Base-by-base conservation (phyloP, 2,888 invertebrate species). In the Tenthredo distinguenda region DNA sequence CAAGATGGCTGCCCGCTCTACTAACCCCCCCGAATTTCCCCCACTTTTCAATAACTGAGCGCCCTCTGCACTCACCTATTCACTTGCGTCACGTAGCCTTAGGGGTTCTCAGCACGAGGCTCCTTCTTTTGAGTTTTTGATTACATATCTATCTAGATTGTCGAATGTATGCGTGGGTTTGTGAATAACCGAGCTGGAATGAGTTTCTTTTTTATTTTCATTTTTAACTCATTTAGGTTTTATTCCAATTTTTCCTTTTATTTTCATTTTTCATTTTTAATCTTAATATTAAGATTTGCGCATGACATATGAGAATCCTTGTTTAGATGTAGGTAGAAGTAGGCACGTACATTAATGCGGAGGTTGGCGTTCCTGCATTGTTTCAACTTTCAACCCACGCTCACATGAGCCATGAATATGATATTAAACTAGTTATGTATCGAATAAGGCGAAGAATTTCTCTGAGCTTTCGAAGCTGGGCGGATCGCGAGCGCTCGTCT, bases 71-170 rank as follows among this genome's bases (percentile, higher is more conserved):
- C 88, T 83, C 87, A 87, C 88, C 72, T 86, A 79, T 88, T 83
- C 83, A 71, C 83, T 83, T 83, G 84, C 85, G 90, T 91, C 92
- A 91, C 92, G 91, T 92, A 91, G 89, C 43, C 86, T 40, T n/a
- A 74, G 86, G 79, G 86, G 86, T 86, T 84, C 86, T 88, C 88
- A 87, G 84, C 31, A 21, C 68, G 82, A 15, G 85, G 85, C 62
- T 76, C 47, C 85, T 15, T 34, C n/a, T 40, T 34, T 40, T 21
- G 15, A 15, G 5, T 12, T 84, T 21, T 62, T 40, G 21, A 40
- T 72, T 72, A 40, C 43, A 72, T 40, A n/a, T 40, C n/a, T n/a
- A 55, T n/a, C n/a, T 55, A n/a, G n/a, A 72, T 34, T 40, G 37
- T 40, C 1, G 68, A 9, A 62, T 12, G 62, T 26, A 10, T 26